A percentile compares a stretch with the other conserved stretches of the same genome.
These are phyloP conservation scores for Pungitius pungitius DNA, from an alignment of 2,113 vertebrate genomes.

Conservation along the genomic window DNA sequence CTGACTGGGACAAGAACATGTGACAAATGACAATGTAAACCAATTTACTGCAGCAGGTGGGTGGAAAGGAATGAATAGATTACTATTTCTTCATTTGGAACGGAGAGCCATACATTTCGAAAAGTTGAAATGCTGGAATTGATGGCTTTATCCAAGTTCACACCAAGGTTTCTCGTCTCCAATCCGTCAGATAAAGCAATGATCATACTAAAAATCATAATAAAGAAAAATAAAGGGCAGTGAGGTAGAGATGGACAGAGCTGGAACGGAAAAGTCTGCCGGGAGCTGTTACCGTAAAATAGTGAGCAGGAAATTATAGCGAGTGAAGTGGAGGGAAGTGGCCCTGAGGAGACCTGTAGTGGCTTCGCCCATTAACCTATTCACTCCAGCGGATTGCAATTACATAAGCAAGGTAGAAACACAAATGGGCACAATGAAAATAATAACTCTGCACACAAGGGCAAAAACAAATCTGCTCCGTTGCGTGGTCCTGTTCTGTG, in stretches of 20 bases:
- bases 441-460: conserved; percentile 3
- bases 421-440: background rate
- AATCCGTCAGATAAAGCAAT: conserved; percentile 1
- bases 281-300: conserved; percentile 15
- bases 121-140: conserved; percentile 23
- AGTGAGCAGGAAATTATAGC: conserved; percentile 6
- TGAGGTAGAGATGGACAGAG: background rate
- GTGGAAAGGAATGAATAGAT: conserved; percentile 14
- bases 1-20: conserved; percentile 30
- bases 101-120: conserved; percentile 8
- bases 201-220: background rate
- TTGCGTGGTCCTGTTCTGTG: conserved; percentile 9
- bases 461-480: conserved; percentile 25
- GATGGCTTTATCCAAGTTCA: background rate
- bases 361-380: conserved; percentile 37
- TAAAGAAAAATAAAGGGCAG: background rate
- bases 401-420: conserved; percentile 16
- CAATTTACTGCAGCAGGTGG: conserved; percentile 29
- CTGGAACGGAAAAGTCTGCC: background rate
- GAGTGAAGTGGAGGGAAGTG: conserved; percentile 19
- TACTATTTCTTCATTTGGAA: conserved; percentile 15
- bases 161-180: background rate
- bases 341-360: conserved; percentile 12
- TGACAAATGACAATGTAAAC: conserved; percentile 24
- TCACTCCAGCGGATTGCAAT: conserved; percentile 21